Base-by-base conservation (phyloP, 2,888 invertebrate genomes). In the Dynastes hyllus region DNA sequence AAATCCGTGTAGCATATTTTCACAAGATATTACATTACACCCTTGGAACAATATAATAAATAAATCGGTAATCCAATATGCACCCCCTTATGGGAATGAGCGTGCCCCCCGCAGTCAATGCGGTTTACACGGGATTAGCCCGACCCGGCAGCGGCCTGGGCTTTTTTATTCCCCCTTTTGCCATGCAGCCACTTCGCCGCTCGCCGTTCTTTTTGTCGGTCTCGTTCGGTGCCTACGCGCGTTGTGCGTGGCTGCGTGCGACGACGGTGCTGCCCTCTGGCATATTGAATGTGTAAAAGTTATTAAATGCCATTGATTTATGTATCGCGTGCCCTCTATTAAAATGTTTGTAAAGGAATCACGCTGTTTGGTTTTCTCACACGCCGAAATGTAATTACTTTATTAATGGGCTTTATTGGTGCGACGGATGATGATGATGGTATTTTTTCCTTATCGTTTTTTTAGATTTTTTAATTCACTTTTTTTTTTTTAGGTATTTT, bases 271-370 rank as follows among this genome's bases (percentile, higher is more conserved):
- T 65, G 66, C 67, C 75, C 65, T 84, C 84, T 83, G 85, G 86
- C 88, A 87, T 88, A 88, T 88, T 88, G 88, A 87, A 88, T 86
- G 85, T 86, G 87, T 87, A 87, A 88, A 88, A 87, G 86, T 87
- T 87, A 88, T 88, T 88, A 88, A 87, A 87, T 85, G 86, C 82
- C 73, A 85, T 86, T 86, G 87, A 87, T 87, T 87, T 87, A 87
- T 86, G 82, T 80, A 80, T 83, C 87, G 86, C 87, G 87, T 87
- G 87, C 84, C 86, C 84, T 81, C 85, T 85, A 86, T 87, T 86
- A 87, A 85, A 85, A 83, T 86, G 87, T 87, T 87, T 87, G 87
- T 86, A 84, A 85, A 84, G 87, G 86, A 87, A 87, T 88, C 85
- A 84, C 81, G 84, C 85, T 88, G 87, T 88, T 88, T 88, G 83